Percentiles rank a stretch among this genome's conserved stretches.
These are phyloP conservation scores for Hydrozoanthus gracilis DNA, from an alignment of 92 coral and sea anemone genomes.

Conservation along the genomic window DNA sequence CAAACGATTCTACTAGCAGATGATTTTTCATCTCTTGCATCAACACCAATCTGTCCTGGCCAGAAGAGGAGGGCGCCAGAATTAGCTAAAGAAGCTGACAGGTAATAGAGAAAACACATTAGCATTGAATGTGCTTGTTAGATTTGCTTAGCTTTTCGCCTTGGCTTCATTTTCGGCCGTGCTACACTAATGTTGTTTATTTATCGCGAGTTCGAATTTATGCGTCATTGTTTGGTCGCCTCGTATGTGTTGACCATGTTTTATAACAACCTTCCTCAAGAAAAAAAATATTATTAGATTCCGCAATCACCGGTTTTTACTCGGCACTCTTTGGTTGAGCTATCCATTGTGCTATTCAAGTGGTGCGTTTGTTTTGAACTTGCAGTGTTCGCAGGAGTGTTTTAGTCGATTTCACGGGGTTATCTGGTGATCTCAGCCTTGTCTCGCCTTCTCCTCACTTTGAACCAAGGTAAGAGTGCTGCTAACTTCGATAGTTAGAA, in stretches of 20 bases:
- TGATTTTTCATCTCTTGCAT: too few relatives aligned
- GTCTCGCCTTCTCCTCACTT: neutral
- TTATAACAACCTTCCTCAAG: neutral
- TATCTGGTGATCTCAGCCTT: neutral
- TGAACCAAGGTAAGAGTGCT: constrained; percentile 6
- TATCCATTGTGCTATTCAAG: neutral
- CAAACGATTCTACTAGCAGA: too few relatives aligned
- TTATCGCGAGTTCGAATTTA: neutral
- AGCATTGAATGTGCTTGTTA: too few relatives aligned
- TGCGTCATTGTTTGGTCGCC: neutral
- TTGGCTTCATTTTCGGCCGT: too few relatives aligned
- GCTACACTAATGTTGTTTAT: too few relatives aligned
- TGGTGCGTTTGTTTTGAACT: neutral
- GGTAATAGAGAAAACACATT: too few relatives aligned
- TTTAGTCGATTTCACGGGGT: neutral
- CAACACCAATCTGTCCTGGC: too few relatives aligned
- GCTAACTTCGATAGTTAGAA: neutral
- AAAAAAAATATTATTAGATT: neutral
- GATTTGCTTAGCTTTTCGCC: too few relatives aligned
- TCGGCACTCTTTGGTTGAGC: neutral
- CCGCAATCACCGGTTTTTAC: too few relatives aligned
- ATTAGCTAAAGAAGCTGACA: too few relatives aligned
- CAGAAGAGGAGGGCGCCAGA: too few relatives aligned
- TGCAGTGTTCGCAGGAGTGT: neutral
- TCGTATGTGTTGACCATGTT: neutral